phyloP scores from a whole-genome alignment of 2,888 invertebrate genomes.

The Druceiella hillmani region DNA sequence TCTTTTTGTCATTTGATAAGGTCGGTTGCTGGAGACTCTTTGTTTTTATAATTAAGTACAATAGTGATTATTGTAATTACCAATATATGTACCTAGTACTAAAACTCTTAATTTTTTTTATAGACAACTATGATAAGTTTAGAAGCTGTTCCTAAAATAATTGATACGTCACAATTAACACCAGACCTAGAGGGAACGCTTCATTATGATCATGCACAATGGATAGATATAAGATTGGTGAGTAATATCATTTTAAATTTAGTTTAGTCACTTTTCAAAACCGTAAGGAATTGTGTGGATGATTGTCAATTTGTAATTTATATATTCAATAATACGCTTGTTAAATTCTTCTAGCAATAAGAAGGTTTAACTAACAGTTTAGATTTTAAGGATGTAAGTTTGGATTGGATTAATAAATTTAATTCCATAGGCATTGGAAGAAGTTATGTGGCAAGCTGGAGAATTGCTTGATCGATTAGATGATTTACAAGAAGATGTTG shows the following conservation, averaged over 20 bases:
- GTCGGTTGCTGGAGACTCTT: too few relatives aligned
- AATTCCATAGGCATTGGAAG: conserved; percentile 70
- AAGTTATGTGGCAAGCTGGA: conserved; percentile 93
- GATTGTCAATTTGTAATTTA: too few relatives aligned
- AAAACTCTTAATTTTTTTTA: conserved; percentile 33
- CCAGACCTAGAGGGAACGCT: conserved; percentile 90
- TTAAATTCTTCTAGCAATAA: too few relatives aligned
- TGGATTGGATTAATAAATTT: too few relatives aligned
- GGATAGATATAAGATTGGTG: conserved; percentile 88
- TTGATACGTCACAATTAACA: conserved; percentile 90
- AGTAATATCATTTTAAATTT: conserved; percentile 33
- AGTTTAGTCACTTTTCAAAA: too few relatives aligned
- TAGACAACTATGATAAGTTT: conserved; percentile 95
- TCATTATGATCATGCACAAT: conserved; percentile 93
- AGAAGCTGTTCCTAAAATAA: conserved; percentile 88
- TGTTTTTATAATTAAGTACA: too few relatives aligned
- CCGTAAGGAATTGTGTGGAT: conserved; percentile 18
- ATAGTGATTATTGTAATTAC: too few relatives aligned
- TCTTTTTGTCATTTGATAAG: too few relatives aligned
- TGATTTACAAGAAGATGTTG: conserved; percentile 88
- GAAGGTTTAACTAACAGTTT: too few relatives aligned
- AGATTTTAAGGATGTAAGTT: too few relatives aligned
- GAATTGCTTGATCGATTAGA: conserved; percentile 90
- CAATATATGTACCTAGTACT: neutral
- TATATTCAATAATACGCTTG: too few relatives aligned